These are phyloP conservation scores for Sturnus vulgaris DNA, from an alignment of 2,113 vertebrate species.

Conservation along the genomic window DNA sequence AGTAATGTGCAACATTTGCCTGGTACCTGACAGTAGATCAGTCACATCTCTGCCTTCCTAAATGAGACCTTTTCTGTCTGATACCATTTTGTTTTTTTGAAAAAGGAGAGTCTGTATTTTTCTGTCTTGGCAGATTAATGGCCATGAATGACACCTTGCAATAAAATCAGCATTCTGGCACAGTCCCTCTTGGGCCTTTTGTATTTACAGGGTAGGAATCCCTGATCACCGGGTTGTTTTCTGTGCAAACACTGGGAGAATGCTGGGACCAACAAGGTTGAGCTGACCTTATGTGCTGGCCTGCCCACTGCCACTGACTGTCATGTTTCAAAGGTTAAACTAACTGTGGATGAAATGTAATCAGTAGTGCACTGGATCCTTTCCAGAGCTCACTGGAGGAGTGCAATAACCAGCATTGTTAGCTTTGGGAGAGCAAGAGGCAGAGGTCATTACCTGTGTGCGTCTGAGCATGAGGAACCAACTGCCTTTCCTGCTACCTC, in stretches of 20 bases:
- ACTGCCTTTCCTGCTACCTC: slow-evolving; percentile 43
- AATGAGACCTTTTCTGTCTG: background rate
- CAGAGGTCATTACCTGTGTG: slow-evolving; percentile 72
- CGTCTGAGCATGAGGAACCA: slow-evolving; percentile 30
- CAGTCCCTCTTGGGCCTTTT: background rate
- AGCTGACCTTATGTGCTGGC: slow-evolving; percentile 64
- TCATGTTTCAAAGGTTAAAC: slow-evolving; percentile 78
- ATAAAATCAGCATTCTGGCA: background rate
- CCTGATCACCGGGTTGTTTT: slow-evolving; percentile 32
- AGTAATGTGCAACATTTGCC: background rate
- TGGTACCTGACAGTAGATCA: background rate
- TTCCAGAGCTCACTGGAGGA: slow-evolving; percentile 58
- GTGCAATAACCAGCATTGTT: slow-evolving; percentile 44
- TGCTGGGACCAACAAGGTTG: slow-evolving; percentile 52
- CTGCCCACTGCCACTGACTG: slow-evolving; percentile 54
- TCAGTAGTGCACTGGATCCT: slow-evolving; percentile 57
- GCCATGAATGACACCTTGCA: background rate
- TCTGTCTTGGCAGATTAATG: background rate
- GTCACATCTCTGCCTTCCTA: background rate
- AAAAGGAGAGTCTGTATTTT: background rate
- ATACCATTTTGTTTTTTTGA: background rate
- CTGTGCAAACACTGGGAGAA: slow-evolving; percentile 58
- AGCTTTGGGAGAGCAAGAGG: slow-evolving; percentile 57
- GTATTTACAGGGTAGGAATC: slow-evolving; percentile 28
- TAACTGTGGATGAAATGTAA: slow-evolving; percentile 69